Percentiles rank a stretch among this genome's conserved stretches.
Evolutionary conservation across 2,888 invertebrate species (phyloP).

Genomic region (Allolobophora icterica): DNA sequence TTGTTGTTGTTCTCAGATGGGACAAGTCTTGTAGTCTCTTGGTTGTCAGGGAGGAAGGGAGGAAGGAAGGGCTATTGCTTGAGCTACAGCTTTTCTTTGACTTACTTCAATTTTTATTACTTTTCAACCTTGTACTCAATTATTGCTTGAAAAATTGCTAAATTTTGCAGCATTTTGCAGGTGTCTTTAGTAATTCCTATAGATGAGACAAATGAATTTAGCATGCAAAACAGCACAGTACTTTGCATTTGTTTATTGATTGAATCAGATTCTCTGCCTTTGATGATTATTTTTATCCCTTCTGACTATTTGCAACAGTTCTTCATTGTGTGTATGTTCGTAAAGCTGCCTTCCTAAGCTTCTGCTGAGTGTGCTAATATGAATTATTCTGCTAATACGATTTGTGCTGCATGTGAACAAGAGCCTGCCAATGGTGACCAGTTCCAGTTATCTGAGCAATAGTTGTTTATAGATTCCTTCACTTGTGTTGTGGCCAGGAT

Average conservation of each 20-base stretch:
- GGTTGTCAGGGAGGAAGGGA: background rate
- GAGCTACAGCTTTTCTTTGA: background rate
- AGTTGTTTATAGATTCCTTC: no score
- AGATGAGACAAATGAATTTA: background rate
- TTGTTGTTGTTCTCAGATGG: conserved; percentile 17
- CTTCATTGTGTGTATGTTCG: background rate
- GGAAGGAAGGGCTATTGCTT: background rate
- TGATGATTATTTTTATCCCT: background rate
- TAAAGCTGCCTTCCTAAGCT: background rate
- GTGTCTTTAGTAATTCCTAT: background rate
- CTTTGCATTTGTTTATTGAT: background rate
- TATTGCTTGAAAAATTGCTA: background rate
- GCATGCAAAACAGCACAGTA: background rate
- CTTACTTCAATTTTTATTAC: background rate
- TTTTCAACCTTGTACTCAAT: background rate
- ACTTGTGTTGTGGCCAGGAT: no score
- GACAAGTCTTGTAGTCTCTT: conserved; percentile 1
- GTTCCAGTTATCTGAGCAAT: no score
- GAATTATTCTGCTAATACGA: no score
- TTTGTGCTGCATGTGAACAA: no score
- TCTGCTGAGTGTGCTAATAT: background rate
- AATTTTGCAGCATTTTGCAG: background rate
- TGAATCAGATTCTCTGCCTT: background rate
- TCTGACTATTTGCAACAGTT: background rate
- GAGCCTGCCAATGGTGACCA: no score